These are phyloP conservation scores for Arnoldichthys spilopterus DNA, from an alignment of 2,797 vertebrate genomes.

Conservation along the genomic window DNA sequence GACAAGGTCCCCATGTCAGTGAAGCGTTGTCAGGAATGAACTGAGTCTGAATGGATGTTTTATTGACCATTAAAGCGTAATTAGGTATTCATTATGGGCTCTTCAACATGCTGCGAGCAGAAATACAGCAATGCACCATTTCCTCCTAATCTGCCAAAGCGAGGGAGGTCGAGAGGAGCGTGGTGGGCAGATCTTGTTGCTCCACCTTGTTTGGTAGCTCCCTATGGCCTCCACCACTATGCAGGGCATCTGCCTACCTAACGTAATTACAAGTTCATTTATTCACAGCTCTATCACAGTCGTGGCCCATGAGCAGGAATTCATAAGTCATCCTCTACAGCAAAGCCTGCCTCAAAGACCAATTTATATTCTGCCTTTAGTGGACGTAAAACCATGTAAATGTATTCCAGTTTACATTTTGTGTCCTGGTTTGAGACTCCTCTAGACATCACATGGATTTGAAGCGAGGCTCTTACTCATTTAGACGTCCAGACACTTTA, in stretches of 20 bases:
- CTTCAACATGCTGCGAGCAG: background rate
- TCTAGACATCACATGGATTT: background rate
- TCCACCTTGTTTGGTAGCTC: slow-evolving; percentile 6
- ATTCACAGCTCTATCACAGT: slow-evolving; percentile 53
- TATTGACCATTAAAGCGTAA: slow-evolving; percentile 18
- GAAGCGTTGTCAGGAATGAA: slow-evolving; percentile 7
- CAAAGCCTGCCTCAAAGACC: slow-evolving; percentile 57
- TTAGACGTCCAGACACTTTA: slow-evolving; percentile 39
- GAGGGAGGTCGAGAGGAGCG: background rate
- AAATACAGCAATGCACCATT: background rate
- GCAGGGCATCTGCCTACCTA: slow-evolving; percentile 26
- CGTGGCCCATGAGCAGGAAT: slow-evolving; percentile 49
- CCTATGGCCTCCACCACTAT: background rate
- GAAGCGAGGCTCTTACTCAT: slow-evolving; percentile 6
- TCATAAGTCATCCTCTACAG: slow-evolving; percentile 48
- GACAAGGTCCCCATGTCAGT: background rate
- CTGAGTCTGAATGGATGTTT: slow-evolving; percentile 10
- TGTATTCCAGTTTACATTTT: slow-evolving; percentile 11
- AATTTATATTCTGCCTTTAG: slow-evolving; percentile 64
- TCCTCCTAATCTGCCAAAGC: background rate
- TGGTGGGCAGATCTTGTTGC: background rate
- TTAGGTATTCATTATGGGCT: slow-evolving; percentile 25
- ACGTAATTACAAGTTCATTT: slow-evolving; percentile 63
- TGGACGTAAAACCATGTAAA: slow-evolving; percentile 48
- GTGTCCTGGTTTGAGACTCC: background rate